A percentile compares a stretch with the other conserved stretches of the same genome.
phyloP scores from a whole-genome alignment of 2,888 invertebrate species.

The Ditula angustiorana region DNA sequence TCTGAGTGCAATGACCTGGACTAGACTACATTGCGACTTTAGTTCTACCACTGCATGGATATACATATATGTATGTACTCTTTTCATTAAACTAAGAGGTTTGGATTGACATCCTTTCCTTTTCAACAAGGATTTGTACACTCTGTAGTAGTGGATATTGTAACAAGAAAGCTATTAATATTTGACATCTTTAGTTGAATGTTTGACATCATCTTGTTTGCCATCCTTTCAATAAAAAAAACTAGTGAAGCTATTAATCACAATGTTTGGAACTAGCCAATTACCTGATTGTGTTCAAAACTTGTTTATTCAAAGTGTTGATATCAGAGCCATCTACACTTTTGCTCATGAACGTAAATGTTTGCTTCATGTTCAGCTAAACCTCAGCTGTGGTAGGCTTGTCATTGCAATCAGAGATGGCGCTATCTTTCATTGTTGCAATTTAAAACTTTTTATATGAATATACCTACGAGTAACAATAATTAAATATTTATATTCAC shows the following conservation, averaged over 20 bases:
- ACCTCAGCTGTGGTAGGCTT: neutral
- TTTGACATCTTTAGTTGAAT: no score
- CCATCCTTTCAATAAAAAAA: no score
- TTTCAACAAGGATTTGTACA: neutral
- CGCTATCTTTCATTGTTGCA: neutral
- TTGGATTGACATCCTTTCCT: neutral
- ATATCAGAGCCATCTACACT: constrained; percentile 21
- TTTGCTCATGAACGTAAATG: neutral
- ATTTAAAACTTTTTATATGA: neutral
- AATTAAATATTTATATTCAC: no score
- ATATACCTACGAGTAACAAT: no score
- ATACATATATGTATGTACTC: neutral
- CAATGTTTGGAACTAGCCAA: neutral
- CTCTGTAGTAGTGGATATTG: neutral
- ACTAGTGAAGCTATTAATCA: no score
- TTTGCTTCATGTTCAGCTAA: neutral
- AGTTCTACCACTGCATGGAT: neutral
- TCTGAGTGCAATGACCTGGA: neutral
- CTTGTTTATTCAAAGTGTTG: neutral
- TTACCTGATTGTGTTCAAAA: neutral
- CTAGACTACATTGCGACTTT: neutral
- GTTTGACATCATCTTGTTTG: no score
- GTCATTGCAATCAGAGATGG: neutral
- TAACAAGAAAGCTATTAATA: no score
- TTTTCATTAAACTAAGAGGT: neutral